phyloP scores from a whole-genome alignment of 1,140 invertebrate genomes.

The Drosophila nigrodunni region DNA sequence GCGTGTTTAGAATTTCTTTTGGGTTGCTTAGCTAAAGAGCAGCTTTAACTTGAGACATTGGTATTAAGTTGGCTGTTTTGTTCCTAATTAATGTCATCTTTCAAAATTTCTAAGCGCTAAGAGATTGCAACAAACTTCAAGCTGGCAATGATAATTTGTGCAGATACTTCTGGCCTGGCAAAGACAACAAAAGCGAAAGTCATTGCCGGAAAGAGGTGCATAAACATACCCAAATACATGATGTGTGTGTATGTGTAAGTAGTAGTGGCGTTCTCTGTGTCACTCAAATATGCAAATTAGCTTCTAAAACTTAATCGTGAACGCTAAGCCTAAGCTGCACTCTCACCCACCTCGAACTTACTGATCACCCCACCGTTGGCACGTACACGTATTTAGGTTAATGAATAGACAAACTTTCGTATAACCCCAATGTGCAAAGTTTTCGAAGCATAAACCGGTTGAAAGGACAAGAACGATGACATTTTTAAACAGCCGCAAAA shows the following conservation, averaged over 20 bases:
- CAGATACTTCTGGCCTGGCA: slow-evolving; percentile 21
- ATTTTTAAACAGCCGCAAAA: slow-evolving; percentile 45
- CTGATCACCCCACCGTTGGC: not conserved
- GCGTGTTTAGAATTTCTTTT: slow-evolving; percentile 19
- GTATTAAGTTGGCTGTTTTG: slow-evolving; percentile 24
- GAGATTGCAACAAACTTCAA: slow-evolving; percentile 27
- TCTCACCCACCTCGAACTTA: not conserved
- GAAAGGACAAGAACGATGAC: slow-evolving; percentile 35
- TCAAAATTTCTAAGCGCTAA: slow-evolving; percentile 33
- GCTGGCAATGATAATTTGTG: slow-evolving; percentile 51
- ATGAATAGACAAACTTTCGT: slow-evolving; percentile 81
- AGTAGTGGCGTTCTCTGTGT: slow-evolving; percentile 40
- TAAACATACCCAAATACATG: not conserved
- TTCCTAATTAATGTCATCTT: slow-evolving; percentile 44
- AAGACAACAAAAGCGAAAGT: slow-evolving; percentile 63
- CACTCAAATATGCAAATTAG: slow-evolving; percentile 83
- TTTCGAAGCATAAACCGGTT: slow-evolving; percentile 43
- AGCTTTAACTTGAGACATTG: slow-evolving; percentile 41
- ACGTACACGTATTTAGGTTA: slow-evolving; percentile 70
- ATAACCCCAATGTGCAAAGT: slow-evolving; percentile 79
- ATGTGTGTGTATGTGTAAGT: not conserved
- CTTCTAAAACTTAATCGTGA: slow-evolving; percentile 71
- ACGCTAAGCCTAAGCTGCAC: slow-evolving; percentile 42
- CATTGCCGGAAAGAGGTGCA: slow-evolving; percentile 9
- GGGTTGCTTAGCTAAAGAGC: not conserved